A percentile compares a stretch with the other conserved stretches of the same genome.
Evolutionary conservation across 2,113 vertebrate genomes (phyloP).

Genomic region (Nothocercus nigrocapillus): DNA sequence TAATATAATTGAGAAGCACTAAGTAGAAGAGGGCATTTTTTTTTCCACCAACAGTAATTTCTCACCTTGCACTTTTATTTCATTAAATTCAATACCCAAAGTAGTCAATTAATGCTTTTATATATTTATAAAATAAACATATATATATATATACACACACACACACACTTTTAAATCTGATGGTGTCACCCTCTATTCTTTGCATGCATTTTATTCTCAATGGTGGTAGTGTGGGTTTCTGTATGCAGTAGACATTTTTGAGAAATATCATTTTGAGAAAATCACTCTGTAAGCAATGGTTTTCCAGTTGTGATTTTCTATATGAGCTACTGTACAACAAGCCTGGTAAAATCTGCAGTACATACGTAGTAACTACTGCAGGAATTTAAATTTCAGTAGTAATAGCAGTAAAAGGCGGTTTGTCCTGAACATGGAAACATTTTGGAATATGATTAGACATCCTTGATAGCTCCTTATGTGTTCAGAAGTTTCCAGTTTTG

Average conservation of each 20-base stretch:
- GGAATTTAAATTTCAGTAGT: background rate
- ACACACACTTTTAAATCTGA: background rate
- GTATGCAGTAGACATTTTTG: background rate
- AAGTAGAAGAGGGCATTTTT: background rate
- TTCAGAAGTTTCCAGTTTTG: background rate
- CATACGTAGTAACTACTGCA: background rate
- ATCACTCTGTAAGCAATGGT: background rate
- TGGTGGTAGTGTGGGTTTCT: background rate
- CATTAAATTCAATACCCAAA: background rate
- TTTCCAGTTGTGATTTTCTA: background rate
- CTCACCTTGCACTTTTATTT: slow-evolving; percentile 9
- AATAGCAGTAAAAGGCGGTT: background rate
- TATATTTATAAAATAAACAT: background rate
- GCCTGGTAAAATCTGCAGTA: background rate
- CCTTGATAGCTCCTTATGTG: background rate
- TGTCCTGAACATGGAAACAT: background rate
- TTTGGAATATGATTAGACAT: background rate
- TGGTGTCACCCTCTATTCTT: background rate
- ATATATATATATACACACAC: too few relatives aligned
- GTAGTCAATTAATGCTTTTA: background rate
- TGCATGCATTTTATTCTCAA: background rate
- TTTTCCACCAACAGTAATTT: background rate
- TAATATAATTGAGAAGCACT: slow-evolving; percentile 25
- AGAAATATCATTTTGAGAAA: background rate
- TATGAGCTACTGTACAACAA: background rate